These are phyloP conservation scores for Channallabes apus DNA, from an alignment of 2,797 vertebrate species.

Conservation along the genomic window DNA sequence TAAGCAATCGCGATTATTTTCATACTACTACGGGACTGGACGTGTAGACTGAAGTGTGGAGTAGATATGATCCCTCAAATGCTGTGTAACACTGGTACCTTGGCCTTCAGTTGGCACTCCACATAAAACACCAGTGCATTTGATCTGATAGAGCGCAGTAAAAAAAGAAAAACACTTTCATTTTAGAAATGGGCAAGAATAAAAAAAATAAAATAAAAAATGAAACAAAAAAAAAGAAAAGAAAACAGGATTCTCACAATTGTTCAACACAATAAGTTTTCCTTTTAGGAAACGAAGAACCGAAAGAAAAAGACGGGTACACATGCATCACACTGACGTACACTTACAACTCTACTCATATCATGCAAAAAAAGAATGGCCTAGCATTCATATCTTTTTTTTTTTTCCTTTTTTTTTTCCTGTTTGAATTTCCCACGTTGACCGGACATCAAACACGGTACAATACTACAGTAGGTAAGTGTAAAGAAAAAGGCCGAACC, in stretches of 20 bases:
- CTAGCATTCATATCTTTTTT: conserved; percentile 57
- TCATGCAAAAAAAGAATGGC: conserved; percentile 85
- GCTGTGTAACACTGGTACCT: conserved; percentile 79
- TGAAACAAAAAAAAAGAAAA: not conserved
- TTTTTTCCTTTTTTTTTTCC: conserved; percentile 36
- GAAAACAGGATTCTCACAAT: not conserved
- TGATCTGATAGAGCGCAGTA: conserved; percentile 78
- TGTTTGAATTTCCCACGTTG: conserved; percentile 77
- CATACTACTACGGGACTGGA: not conserved
- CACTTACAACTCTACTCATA: conserved; percentile 82
- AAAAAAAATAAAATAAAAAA: conserved; percentile 32
- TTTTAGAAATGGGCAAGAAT: conserved; percentile 60
- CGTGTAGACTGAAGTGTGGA: not conserved
- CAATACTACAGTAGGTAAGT: conserved; percentile 85
- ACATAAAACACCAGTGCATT: conserved; percentile 77
- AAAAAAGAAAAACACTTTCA: conserved; percentile 64
- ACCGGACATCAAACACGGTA: conserved; percentile 80
- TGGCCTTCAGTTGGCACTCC: conserved; percentile 77
- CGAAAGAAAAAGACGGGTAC: conserved; percentile 62
- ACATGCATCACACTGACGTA: conserved; percentile 84
- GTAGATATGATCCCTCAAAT: conserved; percentile 80
- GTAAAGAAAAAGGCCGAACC: conserved; percentile 74
- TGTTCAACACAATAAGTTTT: conserved; percentile 52
- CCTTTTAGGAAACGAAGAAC: conserved; percentile 67
- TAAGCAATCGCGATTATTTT: not conserved